Percentiles rank a stretch among this genome's conserved stretches.
Conservation (phyloP, 1,140 invertebrate genomes). For the Habropoda laboriosa region DNA sequence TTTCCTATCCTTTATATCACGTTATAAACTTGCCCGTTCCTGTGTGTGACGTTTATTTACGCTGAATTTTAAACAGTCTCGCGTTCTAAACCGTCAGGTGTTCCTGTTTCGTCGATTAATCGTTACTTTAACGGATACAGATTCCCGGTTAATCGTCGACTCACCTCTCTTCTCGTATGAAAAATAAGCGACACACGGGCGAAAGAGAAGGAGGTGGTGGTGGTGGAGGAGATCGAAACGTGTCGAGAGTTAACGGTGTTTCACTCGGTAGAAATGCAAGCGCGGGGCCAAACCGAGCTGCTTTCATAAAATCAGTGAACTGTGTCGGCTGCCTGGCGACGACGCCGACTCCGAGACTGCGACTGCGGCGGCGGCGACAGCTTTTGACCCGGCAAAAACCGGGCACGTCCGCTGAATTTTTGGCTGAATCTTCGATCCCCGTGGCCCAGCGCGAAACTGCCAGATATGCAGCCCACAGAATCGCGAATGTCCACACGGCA, state of each 20-base stretch:
- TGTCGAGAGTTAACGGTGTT: conserved; percentile 53
- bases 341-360: conserved; percentile 32
- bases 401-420: conserved; percentile 53
- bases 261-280: conserved; percentile 1
- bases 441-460: conserved; percentile 19
- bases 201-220: too few relatives aligned
- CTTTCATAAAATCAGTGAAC: conserved; percentile 66
- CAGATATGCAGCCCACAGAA: not conserved
- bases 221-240: too few relatives aligned
- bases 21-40: too few relatives aligned
- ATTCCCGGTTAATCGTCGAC: too few relatives aligned
- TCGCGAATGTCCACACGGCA: not conserved
- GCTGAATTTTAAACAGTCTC: too few relatives aligned
- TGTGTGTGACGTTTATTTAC: too few relatives aligned
- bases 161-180: too few relatives aligned
- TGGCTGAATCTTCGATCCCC: conserved; percentile 44
- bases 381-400: conserved; percentile 46
- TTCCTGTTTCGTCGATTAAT: not conserved
- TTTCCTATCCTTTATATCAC: too few relatives aligned
- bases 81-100: too few relatives aligned
- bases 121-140: too few relatives aligned
- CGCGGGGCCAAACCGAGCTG: not conserved
- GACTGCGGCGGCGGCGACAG: conserved; percentile 27
- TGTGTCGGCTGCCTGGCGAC: conserved; percentile 41
- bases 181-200: too few relatives aligned